These are phyloP conservation scores for Orthosia incerta DNA, from an alignment of 2,888 invertebrate species.

Conservation along the genomic window DNA sequence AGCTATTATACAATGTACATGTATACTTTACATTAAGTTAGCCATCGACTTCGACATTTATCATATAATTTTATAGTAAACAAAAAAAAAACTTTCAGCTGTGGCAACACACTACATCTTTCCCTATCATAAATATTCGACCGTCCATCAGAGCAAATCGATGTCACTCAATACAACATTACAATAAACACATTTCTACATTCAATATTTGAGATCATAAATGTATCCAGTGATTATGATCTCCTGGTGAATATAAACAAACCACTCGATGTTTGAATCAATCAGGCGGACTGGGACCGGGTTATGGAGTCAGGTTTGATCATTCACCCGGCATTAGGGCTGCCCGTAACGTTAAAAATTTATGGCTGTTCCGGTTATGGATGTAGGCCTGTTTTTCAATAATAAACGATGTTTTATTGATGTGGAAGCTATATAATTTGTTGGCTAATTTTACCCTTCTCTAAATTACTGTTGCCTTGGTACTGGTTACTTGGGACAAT, in stretches of 20 bases:
- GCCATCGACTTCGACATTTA: too few relatives aligned
- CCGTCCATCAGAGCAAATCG: not conserved
- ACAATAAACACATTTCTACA: conserved; percentile 9
- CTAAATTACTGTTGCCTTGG: conserved; percentile 3
- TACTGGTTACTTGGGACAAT: not conserved
- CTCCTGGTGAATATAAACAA: conserved; percentile 63
- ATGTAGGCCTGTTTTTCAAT: conserved; percentile 30
- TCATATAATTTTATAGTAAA: too few relatives aligned
- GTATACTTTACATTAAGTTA: too few relatives aligned
- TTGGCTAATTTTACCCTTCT: not conserved
- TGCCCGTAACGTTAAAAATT: conserved; percentile 49
- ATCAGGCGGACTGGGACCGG: conserved; percentile 47
- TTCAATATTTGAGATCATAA: conserved; percentile 51
- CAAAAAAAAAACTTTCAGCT: not conserved
- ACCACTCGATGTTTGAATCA: conserved; percentile 65
- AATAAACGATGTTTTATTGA: conserved; percentile 27
- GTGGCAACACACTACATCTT: not conserved
- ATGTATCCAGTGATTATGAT: conserved; percentile 61
- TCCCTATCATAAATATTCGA: not conserved
- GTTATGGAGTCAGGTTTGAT: conserved; percentile 56
- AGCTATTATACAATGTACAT: not conserved
- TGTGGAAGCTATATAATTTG: conserved; percentile 18
- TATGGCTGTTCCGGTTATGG: conserved; percentile 21
- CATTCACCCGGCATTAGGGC: conserved; percentile 57
- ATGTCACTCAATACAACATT: conserved; percentile 18